Conservation (phyloP, 1,140 invertebrate genomes). For the Drosophila punjabiensis region DNA sequence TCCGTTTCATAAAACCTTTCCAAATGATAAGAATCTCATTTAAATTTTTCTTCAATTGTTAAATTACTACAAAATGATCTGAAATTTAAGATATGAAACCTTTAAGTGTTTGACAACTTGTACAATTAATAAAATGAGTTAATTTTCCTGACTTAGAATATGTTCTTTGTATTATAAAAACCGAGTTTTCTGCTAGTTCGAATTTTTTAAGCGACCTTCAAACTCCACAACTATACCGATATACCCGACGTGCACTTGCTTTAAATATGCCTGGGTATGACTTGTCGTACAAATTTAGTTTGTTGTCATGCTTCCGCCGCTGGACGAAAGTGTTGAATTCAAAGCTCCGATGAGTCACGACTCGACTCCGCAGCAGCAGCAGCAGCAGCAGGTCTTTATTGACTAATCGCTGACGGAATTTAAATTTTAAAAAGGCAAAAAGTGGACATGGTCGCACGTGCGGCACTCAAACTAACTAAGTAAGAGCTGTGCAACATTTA, state of each 20-base stretch:
- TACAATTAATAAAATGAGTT: not conserved
- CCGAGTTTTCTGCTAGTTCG: not conserved
- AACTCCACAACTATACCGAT: not conserved
- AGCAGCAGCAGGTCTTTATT: conserved; percentile 36
- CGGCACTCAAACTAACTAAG: conserved; percentile 8
- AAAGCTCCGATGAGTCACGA: conserved; percentile 41
- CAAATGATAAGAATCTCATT: too few species aligned
- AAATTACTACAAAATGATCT: too few species aligned
- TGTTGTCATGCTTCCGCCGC: conserved; percentile 50
- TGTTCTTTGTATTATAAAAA: not conserved
- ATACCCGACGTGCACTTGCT: conserved; percentile 20
- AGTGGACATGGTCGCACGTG: conserved; percentile 34
- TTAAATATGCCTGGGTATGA: conserved; percentile 27
- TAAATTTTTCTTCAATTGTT: too few species aligned
- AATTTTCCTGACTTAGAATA: not conserved
- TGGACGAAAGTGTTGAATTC: conserved; percentile 40
- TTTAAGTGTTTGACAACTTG: not conserved
- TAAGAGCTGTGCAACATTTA: conserved; percentile 27
- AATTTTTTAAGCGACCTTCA: not conserved
- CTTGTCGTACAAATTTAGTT: conserved; percentile 37
- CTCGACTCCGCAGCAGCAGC: too few species aligned
- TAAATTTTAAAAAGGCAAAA: conserved; percentile 42
- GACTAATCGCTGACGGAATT: conserved; percentile 48
- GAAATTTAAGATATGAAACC: too few species aligned
- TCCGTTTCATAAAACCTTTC: too few species aligned